Conservation (phyloP, 2,113 vertebrate genomes). For the Silurus meridionalis region DNA sequence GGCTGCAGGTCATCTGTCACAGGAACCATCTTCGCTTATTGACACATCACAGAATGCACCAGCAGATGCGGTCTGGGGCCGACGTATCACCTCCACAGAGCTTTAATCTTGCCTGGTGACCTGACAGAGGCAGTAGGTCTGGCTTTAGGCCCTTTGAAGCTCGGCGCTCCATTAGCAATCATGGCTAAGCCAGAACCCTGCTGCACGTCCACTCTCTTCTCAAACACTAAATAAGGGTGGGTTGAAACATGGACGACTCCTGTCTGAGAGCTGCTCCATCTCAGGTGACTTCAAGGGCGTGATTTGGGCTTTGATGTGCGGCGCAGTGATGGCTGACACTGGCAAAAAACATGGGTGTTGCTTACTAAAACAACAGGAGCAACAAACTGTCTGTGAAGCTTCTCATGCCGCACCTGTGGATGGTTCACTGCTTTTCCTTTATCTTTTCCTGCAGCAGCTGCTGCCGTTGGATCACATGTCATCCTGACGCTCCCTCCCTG, state of each 20-base stretch:
- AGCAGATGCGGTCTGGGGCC: slow-evolving; percentile 39
- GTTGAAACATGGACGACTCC: slow-evolving; percentile 42
- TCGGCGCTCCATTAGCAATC: slow-evolving; percentile 53
- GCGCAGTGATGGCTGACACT: slow-evolving; percentile 46
- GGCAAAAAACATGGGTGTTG: slow-evolving; percentile 51
- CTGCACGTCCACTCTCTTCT: slow-evolving; percentile 42
- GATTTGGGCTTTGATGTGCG: slow-evolving; percentile 54
- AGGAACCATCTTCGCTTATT: slow-evolving; percentile 31
- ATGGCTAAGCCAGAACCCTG: slow-evolving; percentile 48
- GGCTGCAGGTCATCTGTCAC: slow-evolving; percentile 28
- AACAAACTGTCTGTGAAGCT: slow-evolving; percentile 51
- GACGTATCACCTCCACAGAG: slow-evolving; percentile 34
- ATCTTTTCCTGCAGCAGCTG: slow-evolving; percentile 36
- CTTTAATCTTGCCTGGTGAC: slow-evolving; percentile 57
- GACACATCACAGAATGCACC: slow-evolving; percentile 49
- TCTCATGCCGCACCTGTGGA: slow-evolving; percentile 49
- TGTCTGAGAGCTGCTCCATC: slow-evolving; percentile 53
- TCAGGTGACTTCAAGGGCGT: slow-evolving; percentile 53
- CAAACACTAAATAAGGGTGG: slow-evolving; percentile 54
- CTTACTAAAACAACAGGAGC: slow-evolving; percentile 57
- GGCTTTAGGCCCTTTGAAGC: slow-evolving; percentile 54
- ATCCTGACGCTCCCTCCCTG: slow-evolving; percentile 21
- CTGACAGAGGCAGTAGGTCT: slow-evolving; percentile 47
- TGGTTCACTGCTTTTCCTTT: slow-evolving; percentile 29
- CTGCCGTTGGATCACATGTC: slow-evolving; percentile 31